phyloP scores from a whole-genome alignment of 2,113 vertebrate genomes.

The Cricetomys ansorgei region DNA sequence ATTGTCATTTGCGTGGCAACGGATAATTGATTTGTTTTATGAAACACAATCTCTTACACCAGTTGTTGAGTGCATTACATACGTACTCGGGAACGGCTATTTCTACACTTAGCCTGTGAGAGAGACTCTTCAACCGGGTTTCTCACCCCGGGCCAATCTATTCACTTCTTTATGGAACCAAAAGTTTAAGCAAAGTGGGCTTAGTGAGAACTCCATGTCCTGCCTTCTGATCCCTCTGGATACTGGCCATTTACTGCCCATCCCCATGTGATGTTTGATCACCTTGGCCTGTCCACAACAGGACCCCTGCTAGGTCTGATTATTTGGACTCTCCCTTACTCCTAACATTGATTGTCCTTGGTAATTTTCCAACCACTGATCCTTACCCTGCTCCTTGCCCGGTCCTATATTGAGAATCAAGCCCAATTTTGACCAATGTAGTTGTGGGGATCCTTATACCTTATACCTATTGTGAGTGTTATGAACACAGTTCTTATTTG shows the following conservation, averaged over 20 bases:
- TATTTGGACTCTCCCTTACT: neutral
- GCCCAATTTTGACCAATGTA: neutral
- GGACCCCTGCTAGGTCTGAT: neutral
- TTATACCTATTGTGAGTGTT: neutral
- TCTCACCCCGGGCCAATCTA: neutral
- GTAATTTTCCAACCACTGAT: neutral
- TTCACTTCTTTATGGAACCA: neutral
- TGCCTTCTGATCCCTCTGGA: neutral
- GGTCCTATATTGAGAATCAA: neutral
- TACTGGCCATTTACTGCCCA: neutral
- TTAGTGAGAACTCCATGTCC: neutral
- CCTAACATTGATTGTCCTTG: rapidly evolving
- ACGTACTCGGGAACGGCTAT: neutral
- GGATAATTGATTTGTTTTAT: neutral
- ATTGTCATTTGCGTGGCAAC: neutral
- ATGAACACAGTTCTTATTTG: neutral
- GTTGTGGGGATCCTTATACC: neutral
- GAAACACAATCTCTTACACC: neutral
- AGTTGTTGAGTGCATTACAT: neutral
- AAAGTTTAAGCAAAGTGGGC: neutral
- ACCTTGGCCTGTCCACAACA: neutral
- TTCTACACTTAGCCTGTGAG: neutral
- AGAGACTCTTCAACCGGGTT: neutral
- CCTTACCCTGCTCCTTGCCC: neutral
- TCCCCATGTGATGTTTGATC: neutral